Evolutionary conservation across 2,113 vertebrate genomes (phyloP), one percentile per base, ranked within the genome.

Genomic region (Podiceps cristatus): DNA sequence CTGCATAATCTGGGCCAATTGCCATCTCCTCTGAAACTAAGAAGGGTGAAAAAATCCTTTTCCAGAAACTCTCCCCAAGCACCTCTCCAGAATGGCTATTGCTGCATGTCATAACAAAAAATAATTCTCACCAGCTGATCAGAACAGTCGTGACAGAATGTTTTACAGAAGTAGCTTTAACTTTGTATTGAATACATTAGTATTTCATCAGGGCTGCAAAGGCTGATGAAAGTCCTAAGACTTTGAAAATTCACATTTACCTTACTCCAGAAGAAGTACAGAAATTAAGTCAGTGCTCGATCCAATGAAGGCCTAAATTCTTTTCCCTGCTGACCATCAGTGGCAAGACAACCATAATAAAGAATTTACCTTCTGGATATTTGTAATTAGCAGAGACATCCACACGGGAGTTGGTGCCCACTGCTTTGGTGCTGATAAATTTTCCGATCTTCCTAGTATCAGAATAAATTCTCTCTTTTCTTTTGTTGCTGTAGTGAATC

Each of bases 361-460:
- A 77, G 35, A 73, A 31, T 79, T 95, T 94, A 99, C 99, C 99
- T 98, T 99, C 99, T 40, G 66, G 89, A 69, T 98, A 91, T 94
- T 99, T 99, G 98, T 99, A 99, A 75, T 44, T 92, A 35, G 71
- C 11, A 23, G 99, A 99, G 97, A 99, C 93, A 96, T 98, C 95
- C 82, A 86, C 33, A 62, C 98, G 98, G 62, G 79, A 87, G 8
- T 98, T 92, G 11, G 59, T 97, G 58, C 98, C 98, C 10, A 99
- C 97, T 45, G 97, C 95, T 98, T 99, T 99, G 82, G 99, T 99
- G 96, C 99, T 99, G 94, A 99, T 99, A 19, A 94, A 94, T 90
- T 97, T 98, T 63, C 98, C 98, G 6, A 98, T 97, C 79, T 97
- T 96, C 64, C 53, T 98, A 44, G 92, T 96, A 10, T 98, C 76